phyloP scores from a whole-genome alignment of 2,113 vertebrate species.

The Actenoides hombroni region DNA sequence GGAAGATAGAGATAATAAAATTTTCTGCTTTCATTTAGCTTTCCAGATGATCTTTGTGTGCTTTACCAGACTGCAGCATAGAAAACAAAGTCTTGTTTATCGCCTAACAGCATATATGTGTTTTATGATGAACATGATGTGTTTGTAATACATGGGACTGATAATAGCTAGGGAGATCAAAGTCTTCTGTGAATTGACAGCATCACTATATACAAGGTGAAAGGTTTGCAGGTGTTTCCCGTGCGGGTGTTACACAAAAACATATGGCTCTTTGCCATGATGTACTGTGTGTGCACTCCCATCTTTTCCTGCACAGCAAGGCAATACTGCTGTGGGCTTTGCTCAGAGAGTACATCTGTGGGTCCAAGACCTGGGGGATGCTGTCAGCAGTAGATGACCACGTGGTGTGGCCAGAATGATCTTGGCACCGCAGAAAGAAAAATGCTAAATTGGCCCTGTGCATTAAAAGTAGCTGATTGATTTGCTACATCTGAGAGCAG shows the following conservation, averaged over 20 bases:
- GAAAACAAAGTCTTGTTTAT: conserved; percentile 45
- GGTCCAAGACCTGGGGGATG: neutral
- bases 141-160: conserved; percentile 13
- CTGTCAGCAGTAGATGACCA: neutral
- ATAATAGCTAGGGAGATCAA: conserved; percentile 64
- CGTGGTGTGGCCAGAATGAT: neutral
- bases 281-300: rapidly evolving
- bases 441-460: neutral
- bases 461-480: neutral
- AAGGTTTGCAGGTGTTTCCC: conserved; percentile 62
- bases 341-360: rapidly evolving
- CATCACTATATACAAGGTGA: conserved; percentile 39
- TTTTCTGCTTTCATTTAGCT: conserved; percentile 3
- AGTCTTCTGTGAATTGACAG: conserved; percentile 47
- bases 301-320: neutral
- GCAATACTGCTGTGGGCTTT: neutral
- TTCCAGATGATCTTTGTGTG: conserved; percentile 42
- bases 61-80: neutral
- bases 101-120: neutral
- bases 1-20: neutral
- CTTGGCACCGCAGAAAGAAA: neutral
- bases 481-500: neutral
- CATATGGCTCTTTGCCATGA: neutral
- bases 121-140: conserved; percentile 35
- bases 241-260: neutral